Evolutionary conservation across 2,888 invertebrate species (phyloP), one percentile per base, ranked within the genome.

Genomic region (Tethea ocularis): DNA sequence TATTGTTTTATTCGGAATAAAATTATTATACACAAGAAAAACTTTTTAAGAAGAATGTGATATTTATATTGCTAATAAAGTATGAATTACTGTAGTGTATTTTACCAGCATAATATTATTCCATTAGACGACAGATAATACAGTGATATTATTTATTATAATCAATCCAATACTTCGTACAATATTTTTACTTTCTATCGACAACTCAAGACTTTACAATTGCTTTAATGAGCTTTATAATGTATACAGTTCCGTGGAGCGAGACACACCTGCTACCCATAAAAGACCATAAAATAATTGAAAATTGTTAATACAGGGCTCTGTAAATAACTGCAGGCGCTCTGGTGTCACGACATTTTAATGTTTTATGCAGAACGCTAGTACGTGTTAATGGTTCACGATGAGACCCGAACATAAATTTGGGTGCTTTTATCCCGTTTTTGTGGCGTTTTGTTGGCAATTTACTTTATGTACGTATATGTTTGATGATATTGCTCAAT

Each of bases 301-400:
- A 87, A 87, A 87, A 84, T 80, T 86, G 83, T 87, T 88, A 85
- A 87, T 85, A 82, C 78, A 69, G 75, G 68, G 69, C 61, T 69
- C 73, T 81, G 83, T 90, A 88, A 88, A 89, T 89, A 88, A 87
- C 68, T 86, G 86, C 87, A 86, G 75, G 80, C 83, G 46, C 54
- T 33, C 29, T 36, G 78, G 77, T 75, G 78, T 80, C 81, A 74
- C 79, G 84, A 87, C 84, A 79, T 84, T 89, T 91, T 89, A 89
- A 91, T 91, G 88, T 88, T 87, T 90, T 88, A 88, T 89, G 87
- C 87, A 88, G 83, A 84, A 77, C 82, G 80, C 78, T 86, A 85
- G 83, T 86, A 86, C 86, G 87, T 89, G 89, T 86, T 90, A 90
- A 91, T 90, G 89, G 89, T 62, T 67, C 73, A 73, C 81, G 86